Evolutionary conservation across 2,797 vertebrate genomes (phyloP).

Genomic region (Hafferia zeledoni): DNA sequence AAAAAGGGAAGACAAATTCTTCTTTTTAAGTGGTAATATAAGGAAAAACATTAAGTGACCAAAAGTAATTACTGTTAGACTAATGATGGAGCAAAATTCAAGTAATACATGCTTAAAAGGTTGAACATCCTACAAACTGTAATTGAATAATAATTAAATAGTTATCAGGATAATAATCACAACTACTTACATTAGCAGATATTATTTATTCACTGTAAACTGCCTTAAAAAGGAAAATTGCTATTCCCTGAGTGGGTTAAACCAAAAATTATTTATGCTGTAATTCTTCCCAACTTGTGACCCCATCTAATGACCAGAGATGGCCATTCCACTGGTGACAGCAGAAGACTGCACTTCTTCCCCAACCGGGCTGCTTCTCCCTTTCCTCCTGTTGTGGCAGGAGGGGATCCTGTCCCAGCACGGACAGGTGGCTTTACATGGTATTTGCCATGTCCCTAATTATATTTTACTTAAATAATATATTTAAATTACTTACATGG

Average conservation of each 20-base stretch:
- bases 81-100: background rate
- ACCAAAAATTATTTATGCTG: background rate
- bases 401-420: background rate
- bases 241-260: background rate
- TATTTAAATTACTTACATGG: background rate
- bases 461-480: background rate
- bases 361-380: background rate
- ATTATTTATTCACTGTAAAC: background rate
- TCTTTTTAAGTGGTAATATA: background rate
- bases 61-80: background rate
- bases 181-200: background rate
- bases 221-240: background rate
- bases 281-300: background rate
- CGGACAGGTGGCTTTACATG: rapidly evolving
- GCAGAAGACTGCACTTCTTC: background rate
- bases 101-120: background rate
- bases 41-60: background rate
- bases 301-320: background rate
- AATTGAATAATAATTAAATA: background rate
- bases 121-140: rapidly evolving
- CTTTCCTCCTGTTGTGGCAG: background rate
- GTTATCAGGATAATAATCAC: background rate
- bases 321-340: rapidly evolving
- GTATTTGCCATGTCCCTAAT: background rate
- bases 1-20: background rate